Percentiles rank a stretch among this genome's conserved stretches.
Conservation (phyloP, 2,888 invertebrate genomes). For the Plagiodera versicolora region DNA sequence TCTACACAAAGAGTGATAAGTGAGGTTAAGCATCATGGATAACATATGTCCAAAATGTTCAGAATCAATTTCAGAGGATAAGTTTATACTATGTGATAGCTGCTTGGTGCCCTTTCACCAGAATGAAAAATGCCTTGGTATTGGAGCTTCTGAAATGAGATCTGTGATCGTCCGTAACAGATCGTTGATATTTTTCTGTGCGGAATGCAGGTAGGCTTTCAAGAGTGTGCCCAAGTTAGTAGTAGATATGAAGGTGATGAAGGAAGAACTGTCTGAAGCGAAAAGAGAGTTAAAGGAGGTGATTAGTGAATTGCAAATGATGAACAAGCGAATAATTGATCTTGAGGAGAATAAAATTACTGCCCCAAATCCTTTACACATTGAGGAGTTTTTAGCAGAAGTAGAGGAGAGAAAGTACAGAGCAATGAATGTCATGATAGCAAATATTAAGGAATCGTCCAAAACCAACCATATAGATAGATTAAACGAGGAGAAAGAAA, state of each 20-base stretch:
- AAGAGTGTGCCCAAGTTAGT: background rate
- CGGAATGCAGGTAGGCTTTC: slow-evolving; percentile 7
- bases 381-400: slow-evolving; percentile 2
- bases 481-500: background rate
- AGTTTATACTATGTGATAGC: no score
- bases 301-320: background rate
- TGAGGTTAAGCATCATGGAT: no score
- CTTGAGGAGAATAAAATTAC: no score
- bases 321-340: background rate
- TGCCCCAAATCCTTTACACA: no score
- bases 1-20: no score
- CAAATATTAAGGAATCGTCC: slow-evolving; percentile 2
- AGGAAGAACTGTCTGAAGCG: background rate
- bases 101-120: no score
- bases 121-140: no score
- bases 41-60: no score
- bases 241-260: slow-evolving; percentile 6
- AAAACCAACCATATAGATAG: background rate
- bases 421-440: slow-evolving; percentile 5
- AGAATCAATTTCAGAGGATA: no score
- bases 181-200: slow-evolving; percentile 1
- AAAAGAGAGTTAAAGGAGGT: background rate
- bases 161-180: background rate
- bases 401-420: slow-evolving; percentile 5
- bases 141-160: background rate